Evolutionary conservation across 2,888 invertebrate species (phyloP).

Genomic region (Zaprionus obscuricornis): DNA sequence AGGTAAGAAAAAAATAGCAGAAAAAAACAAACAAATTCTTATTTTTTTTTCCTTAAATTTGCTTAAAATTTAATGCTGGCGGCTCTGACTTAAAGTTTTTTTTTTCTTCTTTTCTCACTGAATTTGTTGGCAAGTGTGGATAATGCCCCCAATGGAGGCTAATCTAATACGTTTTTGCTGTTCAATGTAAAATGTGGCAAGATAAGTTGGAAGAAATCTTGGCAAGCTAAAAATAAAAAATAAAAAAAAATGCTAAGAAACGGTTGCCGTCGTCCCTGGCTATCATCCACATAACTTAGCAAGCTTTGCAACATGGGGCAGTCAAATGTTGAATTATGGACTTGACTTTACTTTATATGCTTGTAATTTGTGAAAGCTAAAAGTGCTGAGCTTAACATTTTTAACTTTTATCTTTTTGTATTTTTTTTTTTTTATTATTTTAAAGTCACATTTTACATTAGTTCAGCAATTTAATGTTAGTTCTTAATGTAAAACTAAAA

Average conservation of each 20-base stretch:
- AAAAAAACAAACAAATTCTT: constrained; percentile 1
- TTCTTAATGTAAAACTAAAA: too few species aligned
- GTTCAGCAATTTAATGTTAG: too few species aligned
- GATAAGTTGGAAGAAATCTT: constrained; percentile 35
- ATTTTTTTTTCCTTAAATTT: constrained; percentile 12
- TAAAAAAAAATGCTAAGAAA: constrained; percentile 35
- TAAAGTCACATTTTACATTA: too few species aligned
- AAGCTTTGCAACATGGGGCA: constrained; percentile 15
- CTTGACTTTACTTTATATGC: constrained; percentile 32
- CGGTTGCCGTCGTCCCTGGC: constrained; percentile 15
- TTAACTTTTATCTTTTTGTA: background rate
- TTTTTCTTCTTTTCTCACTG: too few species aligned
- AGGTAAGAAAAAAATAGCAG: constrained; percentile 6
- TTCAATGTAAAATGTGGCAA: constrained; percentile 52
- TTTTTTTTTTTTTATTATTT: too few species aligned
- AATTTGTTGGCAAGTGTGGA: constrained; percentile 37
- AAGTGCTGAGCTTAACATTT: constrained; percentile 18
- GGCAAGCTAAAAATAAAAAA: constrained; percentile 35
- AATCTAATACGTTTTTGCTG: constrained; percentile 63
- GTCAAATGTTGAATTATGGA: constrained; percentile 64
- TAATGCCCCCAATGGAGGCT: constrained; percentile 34
- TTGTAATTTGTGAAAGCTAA: constrained; percentile 29
- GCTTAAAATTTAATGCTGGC: constrained; percentile 18
- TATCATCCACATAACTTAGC: constrained; percentile 44
- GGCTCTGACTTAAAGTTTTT: constrained; percentile 2